These are phyloP conservation scores for Drosophila monieri DNA, from an alignment of 2,888 invertebrate genomes.

Conservation along the genomic window DNA sequence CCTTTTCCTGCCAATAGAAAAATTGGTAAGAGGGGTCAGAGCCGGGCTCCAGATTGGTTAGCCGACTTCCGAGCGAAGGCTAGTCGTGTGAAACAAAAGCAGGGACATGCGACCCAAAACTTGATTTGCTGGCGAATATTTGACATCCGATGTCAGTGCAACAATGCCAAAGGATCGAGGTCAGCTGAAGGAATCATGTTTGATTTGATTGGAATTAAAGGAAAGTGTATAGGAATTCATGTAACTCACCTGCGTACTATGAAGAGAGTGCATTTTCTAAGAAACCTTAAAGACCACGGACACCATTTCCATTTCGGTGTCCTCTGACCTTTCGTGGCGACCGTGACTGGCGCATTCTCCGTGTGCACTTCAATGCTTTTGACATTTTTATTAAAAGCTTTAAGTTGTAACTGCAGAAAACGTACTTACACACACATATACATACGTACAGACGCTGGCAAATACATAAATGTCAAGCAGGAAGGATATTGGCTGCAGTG, in stretches of 20 bases:
- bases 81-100: conserved; percentile 68
- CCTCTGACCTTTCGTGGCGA: conserved; percentile 13
- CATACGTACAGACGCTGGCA: conserved; percentile 18
- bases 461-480: conserved; percentile 53
- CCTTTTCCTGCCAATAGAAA: conserved; percentile 19
- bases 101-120: conserved; percentile 40
- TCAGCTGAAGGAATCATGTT: not conserved
- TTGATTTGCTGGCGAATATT: conserved; percentile 29
- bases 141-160: conserved; percentile 19
- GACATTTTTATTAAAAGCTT: conserved; percentile 80
- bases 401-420: conserved; percentile 63
- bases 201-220: conserved; percentile 4
- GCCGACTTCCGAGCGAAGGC: conserved; percentile 35
- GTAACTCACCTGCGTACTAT: not conserved
- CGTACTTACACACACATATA: conserved; percentile 22
- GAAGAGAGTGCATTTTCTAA: not conserved
- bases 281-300: not conserved
- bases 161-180: conserved; percentile 4
- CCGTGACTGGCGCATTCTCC: conserved; percentile 27
- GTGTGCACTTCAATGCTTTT: conserved; percentile 71
- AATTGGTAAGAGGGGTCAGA: conserved; percentile 17
- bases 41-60: conserved; percentile 24
- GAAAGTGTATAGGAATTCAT: not conserved
- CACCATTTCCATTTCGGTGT: not conserved
- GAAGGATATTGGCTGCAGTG: conserved; percentile 53